phyloP scores from a whole-genome alignment of 1,140 invertebrate species.

The Drosophila arizonae region DNA sequence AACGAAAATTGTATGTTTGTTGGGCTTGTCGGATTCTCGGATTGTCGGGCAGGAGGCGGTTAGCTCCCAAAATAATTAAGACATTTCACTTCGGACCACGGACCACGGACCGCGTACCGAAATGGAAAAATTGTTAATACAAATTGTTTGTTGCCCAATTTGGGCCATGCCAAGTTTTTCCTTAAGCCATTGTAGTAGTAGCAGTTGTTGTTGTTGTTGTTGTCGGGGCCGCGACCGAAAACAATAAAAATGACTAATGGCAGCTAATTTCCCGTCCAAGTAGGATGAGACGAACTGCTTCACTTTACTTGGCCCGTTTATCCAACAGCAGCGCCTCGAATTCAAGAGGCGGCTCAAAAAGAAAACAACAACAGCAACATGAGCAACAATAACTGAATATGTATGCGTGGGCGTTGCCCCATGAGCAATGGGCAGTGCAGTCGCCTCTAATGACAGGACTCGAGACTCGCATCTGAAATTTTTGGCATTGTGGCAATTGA shows the following conservation, averaged over 20 bases:
- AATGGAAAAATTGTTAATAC: conserved; percentile 77
- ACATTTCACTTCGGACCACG: conserved; percentile 67
- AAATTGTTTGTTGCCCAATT: conserved; percentile 80
- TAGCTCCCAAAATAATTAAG: conserved; percentile 79
- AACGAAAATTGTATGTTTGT: conserved; percentile 79
- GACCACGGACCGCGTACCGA: conserved; percentile 34
- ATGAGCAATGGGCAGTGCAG: conserved; percentile 10
- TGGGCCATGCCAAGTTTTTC: conserved; percentile 41
- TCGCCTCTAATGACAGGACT: conserved; percentile 20
- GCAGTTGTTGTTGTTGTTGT: conserved; percentile 43
- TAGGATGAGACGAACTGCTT: conserved; percentile 45
- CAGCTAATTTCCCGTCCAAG: conserved; percentile 73
- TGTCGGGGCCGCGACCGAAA: conserved; percentile 66
- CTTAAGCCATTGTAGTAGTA: conserved; percentile 17
- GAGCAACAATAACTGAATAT: neutral
- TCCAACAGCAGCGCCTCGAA: neutral
- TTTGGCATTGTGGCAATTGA: conserved; percentile 3
- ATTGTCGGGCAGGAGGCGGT: conserved; percentile 37
- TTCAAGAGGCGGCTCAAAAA: conserved; percentile 7
- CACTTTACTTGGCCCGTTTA: conserved; percentile 44
- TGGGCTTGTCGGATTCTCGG: conserved; percentile 25
- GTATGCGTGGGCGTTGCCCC: conserved; percentile 14
- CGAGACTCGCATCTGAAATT: conserved; percentile 3
- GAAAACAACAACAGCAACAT: neutral
- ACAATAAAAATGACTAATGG: conserved; percentile 82